These are phyloP conservation scores for Drosophila kohkoa DNA, from an alignment of 1,140 invertebrate genomes.

Conservation along the genomic window DNA sequence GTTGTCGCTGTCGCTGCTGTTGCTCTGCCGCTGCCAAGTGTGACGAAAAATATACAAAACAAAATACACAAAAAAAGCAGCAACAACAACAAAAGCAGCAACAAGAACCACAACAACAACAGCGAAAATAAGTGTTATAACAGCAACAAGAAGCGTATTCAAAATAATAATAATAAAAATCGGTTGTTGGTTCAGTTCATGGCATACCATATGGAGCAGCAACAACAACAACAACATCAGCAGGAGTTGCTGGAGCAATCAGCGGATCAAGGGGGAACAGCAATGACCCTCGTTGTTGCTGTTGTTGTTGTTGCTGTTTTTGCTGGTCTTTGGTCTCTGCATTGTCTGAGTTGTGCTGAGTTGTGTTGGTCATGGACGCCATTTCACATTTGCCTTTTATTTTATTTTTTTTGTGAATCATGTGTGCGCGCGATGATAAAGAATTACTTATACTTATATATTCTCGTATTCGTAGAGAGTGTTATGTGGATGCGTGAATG, in stretches of 20 bases:
- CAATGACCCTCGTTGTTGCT: slow-evolving; percentile 30
- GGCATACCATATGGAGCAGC: slow-evolving; percentile 45
- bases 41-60: slow-evolving; percentile 82
- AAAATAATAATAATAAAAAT: slow-evolving; percentile 82
- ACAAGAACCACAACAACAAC: slow-evolving; percentile 59
- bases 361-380: slow-evolving; percentile 79
- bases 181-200: slow-evolving; percentile 61
- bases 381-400: slow-evolving; percentile 63
- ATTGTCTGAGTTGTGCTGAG: slow-evolving; percentile 37
- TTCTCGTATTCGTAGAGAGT: slow-evolving; percentile 8
- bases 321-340: slow-evolving; percentile 32
- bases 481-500: not conserved
- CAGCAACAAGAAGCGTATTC: slow-evolving; percentile 73
- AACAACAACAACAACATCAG: not conserved
- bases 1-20: slow-evolving; percentile 39
- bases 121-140: slow-evolving; percentile 62
- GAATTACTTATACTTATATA: slow-evolving; percentile 48
- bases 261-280: slow-evolving; percentile 3
- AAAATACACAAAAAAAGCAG: slow-evolving; percentile 70
- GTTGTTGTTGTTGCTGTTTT: slow-evolving; percentile 50
- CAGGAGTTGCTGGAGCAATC: slow-evolving; percentile 20
- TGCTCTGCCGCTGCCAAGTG: slow-evolving; percentile 68
- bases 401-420: slow-evolving; percentile 64
- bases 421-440: slow-evolving; percentile 73
- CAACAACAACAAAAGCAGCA: slow-evolving; percentile 48